These are phyloP conservation scores for Sarcoramphus papa DNA, from an alignment of 2,797 vertebrate species.

Conservation along the genomic window DNA sequence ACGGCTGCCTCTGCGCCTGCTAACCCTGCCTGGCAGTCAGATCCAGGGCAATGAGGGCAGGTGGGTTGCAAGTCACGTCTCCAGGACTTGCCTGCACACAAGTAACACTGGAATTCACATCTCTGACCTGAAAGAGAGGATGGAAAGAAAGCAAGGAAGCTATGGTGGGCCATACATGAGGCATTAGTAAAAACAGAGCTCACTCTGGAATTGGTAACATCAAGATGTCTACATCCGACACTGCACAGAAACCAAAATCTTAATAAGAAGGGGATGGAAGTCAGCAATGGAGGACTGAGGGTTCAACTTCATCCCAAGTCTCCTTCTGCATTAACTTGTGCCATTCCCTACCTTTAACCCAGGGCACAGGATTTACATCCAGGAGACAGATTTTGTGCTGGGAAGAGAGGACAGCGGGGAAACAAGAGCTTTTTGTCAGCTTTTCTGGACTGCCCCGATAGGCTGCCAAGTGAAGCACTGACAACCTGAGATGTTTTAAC, in stretches of 20 bases:
- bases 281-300: background rate
- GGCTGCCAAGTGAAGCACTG: background rate
- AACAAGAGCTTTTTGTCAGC: background rate
- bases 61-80: background rate
- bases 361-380: background rate
- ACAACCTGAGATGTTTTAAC: background rate
- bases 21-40: background rate
- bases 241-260: background rate
- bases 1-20: background rate
- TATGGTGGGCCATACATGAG: too few relatives aligned
- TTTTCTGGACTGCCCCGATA: background rate
- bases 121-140: background rate
- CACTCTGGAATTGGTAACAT: background rate
- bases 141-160: background rate
- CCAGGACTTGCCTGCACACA: background rate
- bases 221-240: too few relatives aligned
- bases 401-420: background rate
- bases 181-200: background rate
- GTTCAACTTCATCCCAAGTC: background rate
- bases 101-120: background rate
- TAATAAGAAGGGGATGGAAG: background rate
- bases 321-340: background rate
- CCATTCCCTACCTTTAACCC: background rate
- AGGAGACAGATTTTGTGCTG: background rate
- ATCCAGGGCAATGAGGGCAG: background rate